Percentiles rank a stretch among this genome's conserved stretches.
Conservation (phyloP, 2,113 vertebrate genomes). For the Nibea coibor region DNA sequence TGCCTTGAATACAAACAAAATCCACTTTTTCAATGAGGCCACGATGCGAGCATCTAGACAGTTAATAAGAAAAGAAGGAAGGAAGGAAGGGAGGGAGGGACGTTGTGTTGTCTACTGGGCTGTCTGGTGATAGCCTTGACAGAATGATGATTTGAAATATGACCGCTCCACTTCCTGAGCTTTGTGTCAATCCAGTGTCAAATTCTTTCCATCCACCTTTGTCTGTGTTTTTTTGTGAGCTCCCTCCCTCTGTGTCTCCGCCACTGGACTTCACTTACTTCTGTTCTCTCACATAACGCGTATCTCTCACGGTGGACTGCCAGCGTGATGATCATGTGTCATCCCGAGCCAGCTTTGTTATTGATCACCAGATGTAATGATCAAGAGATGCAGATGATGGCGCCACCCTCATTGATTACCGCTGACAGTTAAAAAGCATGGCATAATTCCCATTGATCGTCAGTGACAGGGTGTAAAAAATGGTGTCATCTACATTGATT, state of each 20-base stretch:
- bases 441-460: slow-evolving; percentile 72
- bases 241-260: background rate
- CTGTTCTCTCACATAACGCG: background rate
- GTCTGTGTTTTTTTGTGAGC: background rate
- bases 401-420: slow-evolving; percentile 68
- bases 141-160: slow-evolving; percentile 44
- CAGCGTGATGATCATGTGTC: slow-evolving; percentile 38
- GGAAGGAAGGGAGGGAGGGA: slow-evolving; percentile 21
- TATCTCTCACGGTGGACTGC: slow-evolving; percentile 18
- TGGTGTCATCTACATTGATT: slow-evolving; percentile 71
- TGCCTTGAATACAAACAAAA: background rate
- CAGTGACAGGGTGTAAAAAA: slow-evolving; percentile 59
- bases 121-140: slow-evolving; percentile 28
- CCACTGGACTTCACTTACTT: slow-evolving; percentile 6
- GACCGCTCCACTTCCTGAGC: slow-evolving; percentile 21
- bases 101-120: slow-evolving; percentile 23
- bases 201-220: slow-evolving; percentile 51
- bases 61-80: slow-evolving; percentile 8
- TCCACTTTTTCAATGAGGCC: background rate
- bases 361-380: slow-evolving; percentile 63
- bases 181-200: slow-evolving; percentile 26
- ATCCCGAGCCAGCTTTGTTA: slow-evolving; percentile 21
- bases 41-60: background rate
- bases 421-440: slow-evolving; percentile 71
- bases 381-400: slow-evolving; percentile 67